Evolutionary conservation across 1,140 invertebrate species (phyloP), one percentile per base, ranked within the genome.

Genomic region (Andrena cerasifolii): DNA sequence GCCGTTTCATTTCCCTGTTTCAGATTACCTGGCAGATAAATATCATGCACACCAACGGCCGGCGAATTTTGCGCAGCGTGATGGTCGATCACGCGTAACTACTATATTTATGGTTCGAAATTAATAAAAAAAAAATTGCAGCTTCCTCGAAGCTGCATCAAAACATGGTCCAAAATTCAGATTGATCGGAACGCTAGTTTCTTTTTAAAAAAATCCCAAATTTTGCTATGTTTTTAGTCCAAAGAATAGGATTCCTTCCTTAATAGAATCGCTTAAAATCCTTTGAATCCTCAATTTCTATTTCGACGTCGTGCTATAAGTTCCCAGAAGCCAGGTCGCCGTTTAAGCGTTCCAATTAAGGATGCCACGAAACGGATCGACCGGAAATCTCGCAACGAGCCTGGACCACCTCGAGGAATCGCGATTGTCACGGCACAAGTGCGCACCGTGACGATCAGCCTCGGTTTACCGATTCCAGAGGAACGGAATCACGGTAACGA

Each of bases 401-500:
- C 26, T 31, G 33, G 43, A 65, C 12, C 10, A 40, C 28, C 18
- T n/a, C 40, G 28, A 43, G 6, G 54, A 70, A 77, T 77, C 66
- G 66, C 56, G 74, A 77, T 77, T 77, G 56, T 77, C 65, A 70
- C 45, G 74, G 54, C 24, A 51, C 54, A 77, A 77, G 26, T 21
- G 51, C 51, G 3, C 21, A 7, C 43, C 62, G 62, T 75, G 62
- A 47, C 72, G 28, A 33, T 70, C 45, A 31, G 14, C 12, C 36
- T 53, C 12, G 45, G 36, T 67, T 59, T 36, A 47, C 31, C 54
- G 74, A 40, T 51, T 59, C 53, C 1, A 40, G 21, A 12, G 12
- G 31, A 70, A 43, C 65, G 65, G 54, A 77, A 70, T 70, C 74
- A 61, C 28, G 66, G 66, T 8, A 40, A 40, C 54, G 54, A 31